Conservation (phyloP, 1,140 invertebrate genomes). For the Danaus melanippus region DNA sequence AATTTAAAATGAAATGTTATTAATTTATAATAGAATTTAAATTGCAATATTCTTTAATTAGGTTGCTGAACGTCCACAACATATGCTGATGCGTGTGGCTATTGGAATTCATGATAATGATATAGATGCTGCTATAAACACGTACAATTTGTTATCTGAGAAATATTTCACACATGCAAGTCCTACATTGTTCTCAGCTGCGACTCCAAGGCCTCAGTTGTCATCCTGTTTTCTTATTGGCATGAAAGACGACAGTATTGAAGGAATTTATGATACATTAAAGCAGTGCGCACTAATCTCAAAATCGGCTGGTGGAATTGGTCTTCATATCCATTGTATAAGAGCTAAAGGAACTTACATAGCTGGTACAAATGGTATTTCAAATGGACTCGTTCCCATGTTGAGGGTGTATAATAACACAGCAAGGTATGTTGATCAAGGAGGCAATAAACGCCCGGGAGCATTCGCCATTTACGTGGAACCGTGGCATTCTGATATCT, state of each 20-base stretch:
- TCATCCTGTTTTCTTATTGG: conserved; percentile 97
- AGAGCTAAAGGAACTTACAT: conserved; percentile 93
- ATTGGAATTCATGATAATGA: conserved; percentile 97
- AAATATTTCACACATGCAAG: conserved; percentile 98
- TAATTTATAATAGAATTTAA: background rate
- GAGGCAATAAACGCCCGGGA: conserved; percentile 98
- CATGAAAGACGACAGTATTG: conserved; percentile 97
- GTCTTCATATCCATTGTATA: conserved; percentile 97
- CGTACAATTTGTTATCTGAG: conserved; percentile 96
- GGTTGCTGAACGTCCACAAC: conserved; percentile 96
- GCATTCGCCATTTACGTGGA: conserved; percentile 99
- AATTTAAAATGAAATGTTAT: background rate
- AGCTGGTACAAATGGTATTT: conserved; percentile 94
- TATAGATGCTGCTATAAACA: conserved; percentile 94
- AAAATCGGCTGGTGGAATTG: conserved; percentile 98
- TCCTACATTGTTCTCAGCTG: conserved; percentile 97
- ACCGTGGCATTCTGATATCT: conserved; percentile 99
- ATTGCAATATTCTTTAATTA: conserved; percentile 21
- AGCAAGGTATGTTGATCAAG: conserved; percentile 97
- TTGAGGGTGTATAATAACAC: conserved; percentile 97
- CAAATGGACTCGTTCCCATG: conserved; percentile 99
- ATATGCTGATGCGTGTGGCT: conserved; percentile 98
- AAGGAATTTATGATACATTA: conserved; percentile 97
- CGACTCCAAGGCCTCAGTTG: conserved; percentile 91
- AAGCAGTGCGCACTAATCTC: conserved; percentile 97